Conservation (phyloP, 2,797 vertebrate species). For the Syndactyla subalaris region DNA sequence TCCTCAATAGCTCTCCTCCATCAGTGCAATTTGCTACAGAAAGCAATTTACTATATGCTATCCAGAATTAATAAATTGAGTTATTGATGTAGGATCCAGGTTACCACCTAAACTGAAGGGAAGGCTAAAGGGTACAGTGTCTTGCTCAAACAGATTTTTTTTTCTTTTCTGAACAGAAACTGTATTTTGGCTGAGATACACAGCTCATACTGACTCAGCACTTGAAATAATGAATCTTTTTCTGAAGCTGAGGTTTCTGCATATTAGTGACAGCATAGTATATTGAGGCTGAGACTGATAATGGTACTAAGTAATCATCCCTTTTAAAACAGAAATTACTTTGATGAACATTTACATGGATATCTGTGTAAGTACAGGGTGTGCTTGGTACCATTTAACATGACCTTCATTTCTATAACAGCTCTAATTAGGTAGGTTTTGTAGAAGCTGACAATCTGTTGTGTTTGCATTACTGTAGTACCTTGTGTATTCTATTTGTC, state of each 20-base stretch:
- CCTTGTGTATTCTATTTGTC: not conserved
- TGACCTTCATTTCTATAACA: constrained; percentile 61
- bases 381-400: constrained; percentile 66
- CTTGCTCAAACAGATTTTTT: not conserved
- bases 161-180: not conserved
- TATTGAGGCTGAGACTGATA: constrained; percentile 49
- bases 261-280: constrained; percentile 59
- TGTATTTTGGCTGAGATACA: not conserved
- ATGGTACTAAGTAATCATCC: constrained; percentile 62
- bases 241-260: constrained; percentile 55
- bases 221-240: constrained; percentile 64
- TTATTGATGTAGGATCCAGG: not conserved
- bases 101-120: not conserved
- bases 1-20: not conserved
- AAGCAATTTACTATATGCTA: constrained; percentile 9
- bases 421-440: constrained; percentile 62
- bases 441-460: not conserved
- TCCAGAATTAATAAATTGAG: constrained; percentile 28
- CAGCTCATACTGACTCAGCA: constrained; percentile 29
- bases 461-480: not conserved
- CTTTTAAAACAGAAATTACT: constrained; percentile 71
- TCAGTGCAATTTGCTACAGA: constrained; percentile 1
- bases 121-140: not conserved
- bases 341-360: constrained; percentile 68
- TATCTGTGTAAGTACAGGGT: constrained; percentile 56